Evolutionary conservation across 2,113 vertebrate genomes (phyloP).

Genomic region (Cottus gobio): DNA sequence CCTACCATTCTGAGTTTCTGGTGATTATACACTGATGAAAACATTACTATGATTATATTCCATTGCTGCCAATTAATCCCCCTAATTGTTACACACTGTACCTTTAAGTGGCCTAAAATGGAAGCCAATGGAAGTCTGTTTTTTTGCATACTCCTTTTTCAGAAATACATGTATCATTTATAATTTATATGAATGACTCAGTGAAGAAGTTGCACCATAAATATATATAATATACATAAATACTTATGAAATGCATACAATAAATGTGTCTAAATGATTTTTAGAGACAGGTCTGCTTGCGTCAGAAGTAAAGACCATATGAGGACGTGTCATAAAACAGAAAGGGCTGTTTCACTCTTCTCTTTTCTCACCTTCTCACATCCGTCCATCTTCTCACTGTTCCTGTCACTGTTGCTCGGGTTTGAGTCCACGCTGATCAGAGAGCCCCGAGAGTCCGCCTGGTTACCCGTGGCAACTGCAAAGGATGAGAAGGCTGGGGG

Average conservation of each 20-base stretch:
- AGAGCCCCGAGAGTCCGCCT: conserved; percentile 94
- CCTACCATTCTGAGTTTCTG: no score
- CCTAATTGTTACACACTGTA: no score
- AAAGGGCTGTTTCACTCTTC: not conserved
- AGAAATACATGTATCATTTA: not conserved
- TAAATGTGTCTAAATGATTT: not conserved
- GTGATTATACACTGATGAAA: no score
- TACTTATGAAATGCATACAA: not conserved
- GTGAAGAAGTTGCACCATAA: not conserved
- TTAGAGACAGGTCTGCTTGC: not conserved
- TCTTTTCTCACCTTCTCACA: conserved; percentile 91
- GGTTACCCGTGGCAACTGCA: conserved; percentile 95
- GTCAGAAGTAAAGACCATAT: not conserved
- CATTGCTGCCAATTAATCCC: no score
- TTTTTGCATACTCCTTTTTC: not conserved
- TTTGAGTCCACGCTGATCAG: conserved; percentile 98
- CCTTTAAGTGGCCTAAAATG: not conserved
- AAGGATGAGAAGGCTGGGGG: conserved; percentile 94
- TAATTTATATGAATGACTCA: not conserved
- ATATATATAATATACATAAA: no score
- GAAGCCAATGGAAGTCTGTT: not conserved
- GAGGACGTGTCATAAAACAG: not conserved
- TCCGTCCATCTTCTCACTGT: conserved; percentile 94
- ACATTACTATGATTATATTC: no score
- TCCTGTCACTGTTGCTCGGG: conserved; percentile 94